Conservation (phyloP, 1,140 invertebrate genomes). For the Brachystomella parvula region DNA sequence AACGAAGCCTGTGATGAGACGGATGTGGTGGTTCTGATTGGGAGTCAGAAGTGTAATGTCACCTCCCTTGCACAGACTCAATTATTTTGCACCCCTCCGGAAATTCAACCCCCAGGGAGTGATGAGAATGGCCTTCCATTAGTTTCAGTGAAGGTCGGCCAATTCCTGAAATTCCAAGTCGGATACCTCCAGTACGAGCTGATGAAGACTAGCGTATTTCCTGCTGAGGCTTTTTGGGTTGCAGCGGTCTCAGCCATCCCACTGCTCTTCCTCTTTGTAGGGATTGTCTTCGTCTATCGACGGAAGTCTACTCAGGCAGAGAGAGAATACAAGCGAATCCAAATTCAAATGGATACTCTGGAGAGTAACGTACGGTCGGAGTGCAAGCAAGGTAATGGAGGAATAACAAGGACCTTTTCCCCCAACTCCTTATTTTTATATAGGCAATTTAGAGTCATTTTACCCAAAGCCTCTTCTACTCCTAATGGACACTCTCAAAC, state of each 20-base stretch:
- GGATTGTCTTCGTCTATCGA: conserved; percentile 78
- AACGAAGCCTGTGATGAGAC: conserved; percentile 84
- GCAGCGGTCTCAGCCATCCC: conserved; percentile 73
- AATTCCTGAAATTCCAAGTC: conserved; percentile 74
- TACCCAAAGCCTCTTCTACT: not conserved
- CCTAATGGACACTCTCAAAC: not conserved
- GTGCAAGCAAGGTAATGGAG: conserved; percentile 73
- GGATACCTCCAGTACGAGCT: conserved; percentile 83
- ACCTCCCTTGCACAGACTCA: conserved; percentile 81
- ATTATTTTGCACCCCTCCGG: conserved; percentile 80
- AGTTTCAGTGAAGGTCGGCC: conserved; percentile 82
- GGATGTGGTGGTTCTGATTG: conserved; percentile 89
- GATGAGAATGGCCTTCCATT: conserved; percentile 73
- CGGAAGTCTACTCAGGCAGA: conserved; percentile 90
- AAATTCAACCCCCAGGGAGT: conserved; percentile 70
- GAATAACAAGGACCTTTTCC: not conserved
- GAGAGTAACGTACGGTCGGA: conserved; percentile 96
- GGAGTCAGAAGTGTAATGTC: conserved; percentile 77
- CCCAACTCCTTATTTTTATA: not conserved
- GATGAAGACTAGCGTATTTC: conserved; percentile 71
- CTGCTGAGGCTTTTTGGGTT: conserved; percentile 75
- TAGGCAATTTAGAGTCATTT: not conserved
- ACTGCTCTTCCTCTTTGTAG: conserved; percentile 72
- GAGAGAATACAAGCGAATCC: conserved; percentile 91
- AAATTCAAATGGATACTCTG: conserved; percentile 98